phyloP scores from a whole-genome alignment of 2,888 invertebrate genomes.

The Synanthedon tipuliformis region DNA sequence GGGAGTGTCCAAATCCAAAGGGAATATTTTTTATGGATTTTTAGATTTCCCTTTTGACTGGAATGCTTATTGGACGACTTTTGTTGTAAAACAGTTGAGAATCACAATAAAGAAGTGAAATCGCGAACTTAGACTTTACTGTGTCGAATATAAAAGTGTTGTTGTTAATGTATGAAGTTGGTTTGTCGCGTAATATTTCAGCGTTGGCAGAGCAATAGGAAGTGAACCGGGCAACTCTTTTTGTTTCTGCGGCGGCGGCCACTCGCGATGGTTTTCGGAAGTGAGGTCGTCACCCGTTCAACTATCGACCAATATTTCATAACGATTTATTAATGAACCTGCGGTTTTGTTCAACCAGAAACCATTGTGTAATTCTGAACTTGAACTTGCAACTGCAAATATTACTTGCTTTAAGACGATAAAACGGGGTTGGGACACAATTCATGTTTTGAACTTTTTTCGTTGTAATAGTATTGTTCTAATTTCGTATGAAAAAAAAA shows the following conservation, averaged over 20 bases:
- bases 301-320: constrained; percentile 54
- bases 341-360: not conserved
- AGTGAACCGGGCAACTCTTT: constrained; percentile 52
- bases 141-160: not conserved
- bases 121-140: not conserved
- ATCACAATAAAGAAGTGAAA: not conserved
- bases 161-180: constrained; percentile 36
- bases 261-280: constrained; percentile 60
- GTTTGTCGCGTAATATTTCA: constrained; percentile 59
- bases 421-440: too few relatives aligned
- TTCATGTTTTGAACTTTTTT: too few relatives aligned
- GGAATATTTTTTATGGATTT: too few relatives aligned
- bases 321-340: constrained; percentile 42
- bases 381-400: not conserved
- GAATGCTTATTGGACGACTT: not conserved
- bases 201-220: constrained; percentile 63
- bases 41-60: not conserved
- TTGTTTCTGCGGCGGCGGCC: constrained; percentile 48
- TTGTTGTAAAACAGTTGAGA: not conserved
- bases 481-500: too few relatives aligned
- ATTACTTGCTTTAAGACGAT: too few relatives aligned
- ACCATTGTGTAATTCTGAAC: not conserved
- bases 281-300: constrained; percentile 50
- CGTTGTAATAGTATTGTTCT: too few relatives aligned
- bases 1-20: too few relatives aligned